Percentiles rank a stretch among this genome's conserved stretches.
Conservation (phyloP, 1,140 invertebrate species). For the Melanaphis sacchari region DNA sequence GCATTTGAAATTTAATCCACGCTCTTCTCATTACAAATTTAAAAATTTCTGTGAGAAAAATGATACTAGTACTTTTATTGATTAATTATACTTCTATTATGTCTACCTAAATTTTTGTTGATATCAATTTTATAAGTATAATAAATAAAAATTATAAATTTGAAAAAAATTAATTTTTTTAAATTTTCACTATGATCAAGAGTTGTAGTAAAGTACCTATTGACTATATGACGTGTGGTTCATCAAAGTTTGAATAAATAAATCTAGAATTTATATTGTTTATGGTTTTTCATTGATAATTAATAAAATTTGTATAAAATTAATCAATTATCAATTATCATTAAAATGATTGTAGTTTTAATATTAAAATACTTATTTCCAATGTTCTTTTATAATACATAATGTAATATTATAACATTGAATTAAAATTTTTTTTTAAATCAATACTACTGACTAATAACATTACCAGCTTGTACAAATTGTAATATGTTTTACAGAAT, state of each 20-base stretch:
- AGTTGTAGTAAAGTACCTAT: background rate
- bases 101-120: background rate
- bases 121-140: background rate
- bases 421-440: no score
- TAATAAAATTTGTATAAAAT: no score
- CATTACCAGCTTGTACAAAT: no score
- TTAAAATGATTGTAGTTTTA: no score
- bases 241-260: background rate
- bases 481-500: no score
- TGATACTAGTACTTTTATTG: background rate
- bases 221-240: no score
- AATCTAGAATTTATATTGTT: background rate
- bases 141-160: background rate
- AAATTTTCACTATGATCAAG: background rate
- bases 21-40: background rate
- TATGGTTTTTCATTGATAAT: background rate
- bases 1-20: background rate
- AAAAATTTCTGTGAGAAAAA: background rate
- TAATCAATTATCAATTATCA: no score
- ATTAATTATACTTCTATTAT: background rate
- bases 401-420: no score
- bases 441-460: no score
- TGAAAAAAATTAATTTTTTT: background rate
- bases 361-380: no score
- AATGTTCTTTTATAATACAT: no score